Conservation (phyloP, 2,888 invertebrate genomes). For the Julus scanicus region DNA sequence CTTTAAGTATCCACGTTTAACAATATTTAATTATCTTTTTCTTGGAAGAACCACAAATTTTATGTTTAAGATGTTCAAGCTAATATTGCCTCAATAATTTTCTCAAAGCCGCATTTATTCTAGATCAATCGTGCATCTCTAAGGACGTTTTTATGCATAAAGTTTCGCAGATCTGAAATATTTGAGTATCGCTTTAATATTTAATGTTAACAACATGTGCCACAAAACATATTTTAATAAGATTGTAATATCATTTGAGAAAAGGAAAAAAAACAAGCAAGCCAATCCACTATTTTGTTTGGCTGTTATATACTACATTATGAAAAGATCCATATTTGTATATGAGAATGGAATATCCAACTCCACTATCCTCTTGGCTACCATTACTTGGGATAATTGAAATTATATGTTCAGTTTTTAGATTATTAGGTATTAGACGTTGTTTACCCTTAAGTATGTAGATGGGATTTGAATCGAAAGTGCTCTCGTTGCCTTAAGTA, state of each 20-base stretch:
- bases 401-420: constrained; percentile 14
- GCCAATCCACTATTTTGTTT: neutral
- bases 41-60: neutral
- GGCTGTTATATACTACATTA: neutral
- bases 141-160: neutral
- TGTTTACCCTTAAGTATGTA: constrained; percentile 4
- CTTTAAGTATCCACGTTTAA: too few species aligned
- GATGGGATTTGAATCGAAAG: constrained; percentile 43
- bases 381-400: constrained; percentile 20
- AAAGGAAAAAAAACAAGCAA: neutral
- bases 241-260: neutral
- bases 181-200: constrained; percentile 2
- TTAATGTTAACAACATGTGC: neutral
- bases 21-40: neutral
- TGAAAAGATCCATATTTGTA: constrained; percentile 27
- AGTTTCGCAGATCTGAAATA: neutral
- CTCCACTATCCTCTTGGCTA: neutral
- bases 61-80: neutral
- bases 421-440: neutral
- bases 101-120: neutral
- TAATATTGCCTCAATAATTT: neutral
- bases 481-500: constrained; percentile 24
- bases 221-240: neutral
- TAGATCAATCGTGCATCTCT: neutral
- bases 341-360: neutral